phyloP scores from a whole-genome alignment of 92 coral and sea anemone species.

The Porites cylindrica region DNA sequence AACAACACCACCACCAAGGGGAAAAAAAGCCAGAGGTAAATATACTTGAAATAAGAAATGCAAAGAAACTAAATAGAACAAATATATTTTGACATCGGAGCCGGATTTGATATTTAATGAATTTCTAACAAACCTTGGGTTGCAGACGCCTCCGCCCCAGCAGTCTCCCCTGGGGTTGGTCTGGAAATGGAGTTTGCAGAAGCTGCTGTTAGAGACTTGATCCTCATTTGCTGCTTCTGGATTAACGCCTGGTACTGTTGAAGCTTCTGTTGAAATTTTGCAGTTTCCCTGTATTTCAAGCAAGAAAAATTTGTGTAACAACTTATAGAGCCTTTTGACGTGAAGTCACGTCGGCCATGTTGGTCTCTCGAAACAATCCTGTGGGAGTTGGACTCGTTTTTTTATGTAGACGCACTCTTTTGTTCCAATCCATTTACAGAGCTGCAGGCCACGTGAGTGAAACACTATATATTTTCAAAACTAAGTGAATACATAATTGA shows the following conservation, averaged over 20 bases:
- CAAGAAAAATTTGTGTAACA: not conserved
- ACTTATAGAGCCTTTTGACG: not conserved
- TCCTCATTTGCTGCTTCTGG: slow-evolving; percentile 85
- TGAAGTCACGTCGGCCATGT: not conserved
- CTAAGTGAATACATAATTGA: not conserved
- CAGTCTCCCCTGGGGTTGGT: slow-evolving; percentile 57
- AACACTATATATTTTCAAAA: not conserved
- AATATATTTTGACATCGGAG: not conserved
- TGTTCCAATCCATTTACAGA: too few relatives aligned
- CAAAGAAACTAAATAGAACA: too few relatives aligned
- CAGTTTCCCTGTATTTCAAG: slow-evolving; percentile 69
- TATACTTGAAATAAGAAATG: too few relatives aligned
- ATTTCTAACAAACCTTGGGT: slow-evolving; percentile 56
- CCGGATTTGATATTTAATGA: not conserved
- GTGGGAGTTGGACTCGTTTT: too few relatives aligned
- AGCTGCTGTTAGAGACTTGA: slow-evolving; percentile 63
- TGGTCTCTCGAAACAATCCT: too few relatives aligned
- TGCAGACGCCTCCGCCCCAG: slow-evolving; percentile 60
- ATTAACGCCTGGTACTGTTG: slow-evolving; percentile 88
- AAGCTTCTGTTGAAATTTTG: slow-evolving; percentile 76
- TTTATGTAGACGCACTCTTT: too few relatives aligned
- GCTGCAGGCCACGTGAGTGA: too few relatives aligned
- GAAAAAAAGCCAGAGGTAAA: too few relatives aligned
- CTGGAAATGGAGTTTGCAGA: slow-evolving; percentile 59
- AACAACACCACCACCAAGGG: too few relatives aligned